Conservation (phyloP, 37 sponge, comb jelly and placozoan species). For the Cladorhizidae sp. region DNA sequence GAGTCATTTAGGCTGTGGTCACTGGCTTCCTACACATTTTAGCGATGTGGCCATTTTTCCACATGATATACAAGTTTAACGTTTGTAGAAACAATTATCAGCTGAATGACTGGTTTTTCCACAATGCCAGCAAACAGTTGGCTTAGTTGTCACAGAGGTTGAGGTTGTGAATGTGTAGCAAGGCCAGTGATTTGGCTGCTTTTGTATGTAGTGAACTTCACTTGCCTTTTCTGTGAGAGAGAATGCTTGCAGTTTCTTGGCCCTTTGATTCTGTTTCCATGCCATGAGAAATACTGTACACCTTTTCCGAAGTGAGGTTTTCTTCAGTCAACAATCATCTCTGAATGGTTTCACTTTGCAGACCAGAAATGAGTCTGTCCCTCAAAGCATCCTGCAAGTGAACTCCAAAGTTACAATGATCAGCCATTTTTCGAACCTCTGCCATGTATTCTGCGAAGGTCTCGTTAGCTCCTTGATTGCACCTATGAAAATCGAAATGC, state of each 20-base stretch:
- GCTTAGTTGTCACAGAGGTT: neutral
- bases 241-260: neutral
- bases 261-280: neutral
- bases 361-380: neutral
- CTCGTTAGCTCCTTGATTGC: slow-evolving; percentile 24
- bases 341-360: slow-evolving; percentile 23
- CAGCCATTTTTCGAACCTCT: slow-evolving; percentile 25
- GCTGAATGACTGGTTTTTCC: neutral
- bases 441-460: slow-evolving; percentile 25
- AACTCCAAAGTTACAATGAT: slow-evolving; percentile 19
- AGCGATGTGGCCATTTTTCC: neutral
- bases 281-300: neutral
- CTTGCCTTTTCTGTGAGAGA: neutral
- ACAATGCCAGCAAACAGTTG: neutral
- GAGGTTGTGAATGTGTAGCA: neutral
- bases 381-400: slow-evolving; percentile 16
- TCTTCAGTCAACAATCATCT: neutral
- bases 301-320: slow-evolving; percentile 5
- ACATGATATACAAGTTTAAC: neutral
- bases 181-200: neutral
- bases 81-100: neutral
- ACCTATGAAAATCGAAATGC: slow-evolving; percentile 7
- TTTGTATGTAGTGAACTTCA: neutral
- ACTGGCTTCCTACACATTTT: too few relatives aligned
- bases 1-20: too few relatives aligned